Evolutionary conservation across 2,113 vertebrate species (phyloP).

Genomic region (Mesembrinibis cayennensis): DNA sequence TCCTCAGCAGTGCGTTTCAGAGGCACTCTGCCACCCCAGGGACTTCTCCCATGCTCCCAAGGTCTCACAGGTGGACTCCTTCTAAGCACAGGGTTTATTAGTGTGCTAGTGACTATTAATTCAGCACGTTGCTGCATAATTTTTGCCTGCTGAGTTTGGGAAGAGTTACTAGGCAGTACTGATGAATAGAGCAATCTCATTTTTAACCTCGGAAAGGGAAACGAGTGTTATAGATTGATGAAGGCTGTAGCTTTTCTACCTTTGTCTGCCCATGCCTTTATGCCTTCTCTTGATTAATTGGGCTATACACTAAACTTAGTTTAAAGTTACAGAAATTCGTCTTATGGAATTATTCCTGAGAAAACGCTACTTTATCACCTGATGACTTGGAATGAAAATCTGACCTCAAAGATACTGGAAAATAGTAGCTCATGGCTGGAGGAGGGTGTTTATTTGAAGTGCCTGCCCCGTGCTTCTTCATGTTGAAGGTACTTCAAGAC

Average conservation of each 20-base stretch:
- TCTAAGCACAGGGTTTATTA: neutral
- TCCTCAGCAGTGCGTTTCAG: neutral
- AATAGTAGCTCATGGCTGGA: neutral
- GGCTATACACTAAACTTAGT: neutral
- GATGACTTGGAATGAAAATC: neutral
- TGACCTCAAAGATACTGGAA: neutral
- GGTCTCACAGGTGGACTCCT: neutral
- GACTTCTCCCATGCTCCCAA: neutral
- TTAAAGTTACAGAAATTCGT: neutral
- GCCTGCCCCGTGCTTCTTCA: neutral
- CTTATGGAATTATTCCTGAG: neutral
- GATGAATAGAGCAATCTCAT: neutral
- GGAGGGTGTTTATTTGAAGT: neutral
- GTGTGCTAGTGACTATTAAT: neutral
- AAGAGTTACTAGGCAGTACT: neutral
- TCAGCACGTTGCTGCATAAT: neutral
- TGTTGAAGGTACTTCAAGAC: neutral
- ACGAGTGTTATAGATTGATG: fast-evolving
- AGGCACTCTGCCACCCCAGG: neutral
- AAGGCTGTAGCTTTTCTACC: neutral
- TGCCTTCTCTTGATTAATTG: neutral
- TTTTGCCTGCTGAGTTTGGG: neutral
- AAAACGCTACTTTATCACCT: neutral
- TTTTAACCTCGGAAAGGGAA: neutral
- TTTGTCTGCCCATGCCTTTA: neutral